A percentile compares a stretch with the other conserved stretches of the same genome.
Evolutionary conservation across 1,140 invertebrate species (phyloP).

Genomic region (Pomacea maculata): DNA sequence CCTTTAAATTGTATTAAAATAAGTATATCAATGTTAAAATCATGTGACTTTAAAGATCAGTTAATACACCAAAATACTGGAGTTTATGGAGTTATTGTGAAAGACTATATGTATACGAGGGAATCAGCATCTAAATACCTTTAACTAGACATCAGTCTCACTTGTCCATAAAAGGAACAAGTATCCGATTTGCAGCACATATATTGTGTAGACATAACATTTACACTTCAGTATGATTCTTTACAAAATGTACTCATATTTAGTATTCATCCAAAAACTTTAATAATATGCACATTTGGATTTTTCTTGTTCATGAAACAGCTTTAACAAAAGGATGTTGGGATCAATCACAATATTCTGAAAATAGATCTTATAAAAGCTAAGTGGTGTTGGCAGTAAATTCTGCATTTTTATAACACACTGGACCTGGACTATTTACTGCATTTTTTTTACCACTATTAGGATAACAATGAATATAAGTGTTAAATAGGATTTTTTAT

Average conservation of each 20-base stretch:
- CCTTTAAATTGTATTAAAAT: too few relatives aligned
- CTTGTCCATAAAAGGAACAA: slow-evolving; percentile 74
- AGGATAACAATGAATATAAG: too few relatives aligned
- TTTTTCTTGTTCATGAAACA: slow-evolving; percentile 58
- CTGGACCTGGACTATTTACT: slow-evolving; percentile 5
- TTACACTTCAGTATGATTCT: slow-evolving; percentile 34
- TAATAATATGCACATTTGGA: slow-evolving; percentile 63
- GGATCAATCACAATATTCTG: too few relatives aligned
- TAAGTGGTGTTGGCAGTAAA: slow-evolving; percentile 15
- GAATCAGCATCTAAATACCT: neutral
- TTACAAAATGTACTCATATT: too few relatives aligned
- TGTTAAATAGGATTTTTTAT: neutral
- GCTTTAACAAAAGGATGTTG: slow-evolving; percentile 54
- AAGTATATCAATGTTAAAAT: too few relatives aligned
- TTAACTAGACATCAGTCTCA: slow-evolving; percentile 32
- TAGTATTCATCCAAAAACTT: too few relatives aligned
- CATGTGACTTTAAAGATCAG: too few relatives aligned
- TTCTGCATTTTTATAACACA: neutral
- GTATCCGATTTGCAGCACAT: slow-evolving; percentile 67
- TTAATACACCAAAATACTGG: too few relatives aligned
- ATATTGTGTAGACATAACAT: slow-evolving; percentile 83
- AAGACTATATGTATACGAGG: neutral
- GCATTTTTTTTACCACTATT: slow-evolving; percentile 3
- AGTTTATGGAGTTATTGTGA: neutral
- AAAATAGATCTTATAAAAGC: slow-evolving; percentile 7